Conservation (phyloP, 2,888 invertebrate genomes). For the Parnassius mnemosyne region DNA sequence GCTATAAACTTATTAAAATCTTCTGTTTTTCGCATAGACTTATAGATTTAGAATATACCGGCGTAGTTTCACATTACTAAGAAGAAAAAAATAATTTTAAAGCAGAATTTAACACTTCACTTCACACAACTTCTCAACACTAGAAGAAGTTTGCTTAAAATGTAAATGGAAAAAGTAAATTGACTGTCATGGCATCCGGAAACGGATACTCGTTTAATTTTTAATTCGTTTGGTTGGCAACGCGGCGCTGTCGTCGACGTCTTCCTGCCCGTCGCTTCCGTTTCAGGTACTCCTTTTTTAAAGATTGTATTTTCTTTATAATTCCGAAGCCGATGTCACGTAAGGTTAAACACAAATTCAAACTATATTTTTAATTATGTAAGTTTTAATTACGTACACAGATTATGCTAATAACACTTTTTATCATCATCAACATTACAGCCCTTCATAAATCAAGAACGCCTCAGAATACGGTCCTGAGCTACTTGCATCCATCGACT, state of each 20-base stretch:
- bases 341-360: conserved; percentile 44
- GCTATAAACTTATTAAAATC: too few species aligned
- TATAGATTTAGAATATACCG: too few species aligned
- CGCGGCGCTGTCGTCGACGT: conserved; percentile 70
- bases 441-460: too few species aligned
- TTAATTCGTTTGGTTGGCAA: conserved; percentile 69
- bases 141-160: not conserved
- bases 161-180: conserved; percentile 37
- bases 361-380: conserved; percentile 26
- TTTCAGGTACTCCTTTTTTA: conserved; percentile 66
- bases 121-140: too few species aligned
- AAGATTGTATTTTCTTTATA: conserved; percentile 74
- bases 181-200: conserved; percentile 66
- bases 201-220: conserved; percentile 77
- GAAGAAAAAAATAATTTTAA: too few species aligned
- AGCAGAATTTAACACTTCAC: too few species aligned
- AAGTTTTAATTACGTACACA: not conserved
- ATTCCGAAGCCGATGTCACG: conserved; percentile 55
- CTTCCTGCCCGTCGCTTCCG: conserved; percentile 76
- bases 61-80: too few species aligned
- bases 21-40: too few species aligned
- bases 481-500: conserved; percentile 1
- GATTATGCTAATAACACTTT: too few species aligned
- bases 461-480: too few species aligned
- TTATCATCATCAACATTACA: too few species aligned